phyloP scores from a whole-genome alignment of 1,140 invertebrate genomes.

The Dendroctonus ponderosae region DNA sequence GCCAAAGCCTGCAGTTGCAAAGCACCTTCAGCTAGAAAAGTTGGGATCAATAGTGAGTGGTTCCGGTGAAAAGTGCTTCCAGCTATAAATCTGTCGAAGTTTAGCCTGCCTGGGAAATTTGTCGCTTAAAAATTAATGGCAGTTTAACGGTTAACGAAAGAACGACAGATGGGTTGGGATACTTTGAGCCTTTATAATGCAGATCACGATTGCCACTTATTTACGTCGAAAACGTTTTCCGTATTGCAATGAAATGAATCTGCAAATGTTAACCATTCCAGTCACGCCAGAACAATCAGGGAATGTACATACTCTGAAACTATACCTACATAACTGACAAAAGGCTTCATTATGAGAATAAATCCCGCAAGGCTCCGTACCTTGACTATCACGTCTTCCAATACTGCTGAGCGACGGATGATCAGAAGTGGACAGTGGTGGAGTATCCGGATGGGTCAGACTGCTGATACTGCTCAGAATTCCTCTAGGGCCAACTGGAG shows the following conservation, averaged over 20 bases:
- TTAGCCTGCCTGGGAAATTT: too few relatives aligned
- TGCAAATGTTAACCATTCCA: neutral
- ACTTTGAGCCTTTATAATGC: too few relatives aligned
- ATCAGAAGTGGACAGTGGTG: conserved; percentile 53
- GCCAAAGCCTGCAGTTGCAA: too few relatives aligned
- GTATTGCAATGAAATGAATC: neutral
- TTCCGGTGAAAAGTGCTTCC: too few relatives aligned
- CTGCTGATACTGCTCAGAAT: conserved; percentile 50
- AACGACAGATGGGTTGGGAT: too few relatives aligned
- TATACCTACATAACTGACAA: too few relatives aligned
- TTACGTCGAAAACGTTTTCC: too few relatives aligned
- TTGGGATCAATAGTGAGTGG: neutral
- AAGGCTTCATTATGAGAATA: too few relatives aligned
- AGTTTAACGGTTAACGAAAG: too few relatives aligned
- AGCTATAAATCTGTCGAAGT: neutral
- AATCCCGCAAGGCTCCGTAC: conserved; percentile 30
- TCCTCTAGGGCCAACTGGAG: conserved; percentile 55
- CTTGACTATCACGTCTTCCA: conserved; percentile 55
- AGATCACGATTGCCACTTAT: too few relatives aligned
- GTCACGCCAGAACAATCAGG: neutral
- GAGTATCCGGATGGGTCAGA: conserved; percentile 46
- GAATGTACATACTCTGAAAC: neutral
- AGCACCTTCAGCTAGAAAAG: neutral
- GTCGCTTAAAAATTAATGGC: too few relatives aligned
- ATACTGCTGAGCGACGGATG: conserved; percentile 48